Percentiles rank a stretch among this genome's conserved stretches.
phyloP scores from a whole-genome alignment of 37 sponge, comb jelly and placozoan genomes.

The Halisarca cf. caerulea region DNA sequence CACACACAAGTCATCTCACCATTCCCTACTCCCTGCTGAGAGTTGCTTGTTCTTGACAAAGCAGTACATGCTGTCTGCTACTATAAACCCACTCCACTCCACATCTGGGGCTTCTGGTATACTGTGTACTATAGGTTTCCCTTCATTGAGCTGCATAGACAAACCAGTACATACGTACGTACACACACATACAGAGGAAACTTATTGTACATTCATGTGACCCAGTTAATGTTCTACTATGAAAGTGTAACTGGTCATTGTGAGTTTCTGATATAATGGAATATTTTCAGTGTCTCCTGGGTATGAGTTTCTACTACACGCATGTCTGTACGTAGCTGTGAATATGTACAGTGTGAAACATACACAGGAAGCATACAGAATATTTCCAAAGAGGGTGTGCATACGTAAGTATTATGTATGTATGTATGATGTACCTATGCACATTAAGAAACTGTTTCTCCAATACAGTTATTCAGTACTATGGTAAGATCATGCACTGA shows the following conservation, averaged over 20 bases:
- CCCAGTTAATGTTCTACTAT: too few relatives aligned
- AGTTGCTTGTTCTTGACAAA: not conserved
- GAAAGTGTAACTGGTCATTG: too few relatives aligned
- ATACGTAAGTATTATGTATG: too few relatives aligned
- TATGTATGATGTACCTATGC: too few relatives aligned
- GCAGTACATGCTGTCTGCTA: not conserved
- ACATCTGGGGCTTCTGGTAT: conserved; percentile 23
- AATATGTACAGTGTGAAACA: too few relatives aligned
- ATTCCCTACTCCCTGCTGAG: conserved; percentile 19
- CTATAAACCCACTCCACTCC: not conserved
- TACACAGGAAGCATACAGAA: too few relatives aligned
- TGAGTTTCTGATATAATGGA: too few relatives aligned
- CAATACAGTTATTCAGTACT: not conserved
- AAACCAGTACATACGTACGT: not conserved
- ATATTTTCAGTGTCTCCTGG: too few relatives aligned
- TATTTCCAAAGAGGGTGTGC: too few relatives aligned
- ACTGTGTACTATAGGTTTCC: not conserved
- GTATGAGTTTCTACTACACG: too few relatives aligned
- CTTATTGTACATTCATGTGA: not conserved
- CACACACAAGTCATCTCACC: not conserved
- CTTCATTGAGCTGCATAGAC: not conserved
- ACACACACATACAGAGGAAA: not conserved
- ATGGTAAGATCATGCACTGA: not conserved
- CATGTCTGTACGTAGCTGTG: too few relatives aligned
- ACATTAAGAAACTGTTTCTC: too few relatives aligned